These are phyloP conservation scores for Scaptomyza hsui DNA, from an alignment of 1,140 invertebrate genomes.

Conservation along the genomic window DNA sequence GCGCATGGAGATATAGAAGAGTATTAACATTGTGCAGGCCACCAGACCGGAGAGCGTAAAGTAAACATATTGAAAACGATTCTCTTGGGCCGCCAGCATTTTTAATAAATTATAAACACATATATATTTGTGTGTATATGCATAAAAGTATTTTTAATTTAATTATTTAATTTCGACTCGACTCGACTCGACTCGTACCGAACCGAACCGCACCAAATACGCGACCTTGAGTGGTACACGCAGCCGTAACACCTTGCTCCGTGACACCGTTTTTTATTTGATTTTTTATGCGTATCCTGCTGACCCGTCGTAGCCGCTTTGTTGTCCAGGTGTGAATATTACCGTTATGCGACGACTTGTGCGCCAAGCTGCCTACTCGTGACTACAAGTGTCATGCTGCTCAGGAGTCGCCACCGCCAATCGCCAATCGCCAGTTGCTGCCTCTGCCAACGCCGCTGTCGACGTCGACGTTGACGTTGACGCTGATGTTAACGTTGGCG, in stretches of 20 bases:
- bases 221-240: constrained; percentile 44
- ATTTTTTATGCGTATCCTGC: constrained; percentile 12
- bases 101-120: constrained; percentile 27
- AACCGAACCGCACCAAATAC: not conserved
- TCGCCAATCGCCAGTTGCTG: constrained; percentile 6
- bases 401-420: constrained; percentile 39
- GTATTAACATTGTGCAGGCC: constrained; percentile 66
- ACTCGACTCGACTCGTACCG: not conserved
- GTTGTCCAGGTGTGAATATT: constrained; percentile 48
- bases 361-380: constrained; percentile 47
- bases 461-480: constrained; percentile 6
- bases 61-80: constrained; percentile 80
- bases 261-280: not conserved
- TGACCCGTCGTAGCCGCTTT: not conserved
- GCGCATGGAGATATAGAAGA: constrained; percentile 76
- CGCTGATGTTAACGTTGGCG: constrained; percentile 10
- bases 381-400: constrained; percentile 51
- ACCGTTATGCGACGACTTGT: constrained; percentile 46
- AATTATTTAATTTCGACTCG: constrained; percentile 17
- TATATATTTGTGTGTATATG: constrained; percentile 7
- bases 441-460: constrained; percentile 15
- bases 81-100: constrained; percentile 68
- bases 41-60: constrained; percentile 74
- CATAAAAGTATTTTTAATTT: constrained; percentile 22
- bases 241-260: constrained; percentile 25